Base-by-base conservation (phyloP, 2,888 invertebrate genomes). In the Exocentrus adspersus region DNA sequence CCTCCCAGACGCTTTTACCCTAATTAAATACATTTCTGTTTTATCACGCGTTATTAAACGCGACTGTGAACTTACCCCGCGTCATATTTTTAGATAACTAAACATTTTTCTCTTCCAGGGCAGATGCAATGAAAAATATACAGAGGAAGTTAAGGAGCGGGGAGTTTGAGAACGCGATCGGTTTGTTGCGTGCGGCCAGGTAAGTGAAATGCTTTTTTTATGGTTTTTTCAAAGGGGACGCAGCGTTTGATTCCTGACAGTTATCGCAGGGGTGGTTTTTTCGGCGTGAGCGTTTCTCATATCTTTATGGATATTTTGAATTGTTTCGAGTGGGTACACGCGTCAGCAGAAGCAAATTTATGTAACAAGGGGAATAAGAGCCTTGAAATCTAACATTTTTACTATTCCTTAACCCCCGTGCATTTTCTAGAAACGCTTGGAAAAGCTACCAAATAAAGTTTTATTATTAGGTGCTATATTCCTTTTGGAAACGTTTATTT, bases 91-190 rank as follows among this genome's bases (percentile, higher is more conserved):
- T 32, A 20, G 3, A n/a, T 20, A 53, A 24, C 12, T 41, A 28
- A 20, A 21, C 2, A 20, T 42, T 17, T 43, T 43, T 72, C 71
- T 71, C 72, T 76, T 77, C 72, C 84, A 96, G 95, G 82, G 88
- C 88, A 66, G 91, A 92, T 77, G 94, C 95, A 63, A 94, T 97
- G 92, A 89, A 90, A 79, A 90, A 88, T 75, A 90, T 97, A 71
- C 95, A 97, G 81, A 89, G 87, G 75, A 85, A 89, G 67, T 84
- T 97, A 80, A 87, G 92, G 50, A 87, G 87, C 54, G 87, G 87
- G 62, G 88, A 91, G 72, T 87, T 90, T 72, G 92, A 92, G 77
- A 88, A 90, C 73, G 94, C 94, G 10, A 86, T 96, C 32, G 91
- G 92, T 64, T 85, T 96, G 72, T 86, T 97, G 70, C 87, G 95